Evolutionary conservation across 1,140 invertebrate species (phyloP).

Genomic region (Hesperophylax magnus): DNA sequence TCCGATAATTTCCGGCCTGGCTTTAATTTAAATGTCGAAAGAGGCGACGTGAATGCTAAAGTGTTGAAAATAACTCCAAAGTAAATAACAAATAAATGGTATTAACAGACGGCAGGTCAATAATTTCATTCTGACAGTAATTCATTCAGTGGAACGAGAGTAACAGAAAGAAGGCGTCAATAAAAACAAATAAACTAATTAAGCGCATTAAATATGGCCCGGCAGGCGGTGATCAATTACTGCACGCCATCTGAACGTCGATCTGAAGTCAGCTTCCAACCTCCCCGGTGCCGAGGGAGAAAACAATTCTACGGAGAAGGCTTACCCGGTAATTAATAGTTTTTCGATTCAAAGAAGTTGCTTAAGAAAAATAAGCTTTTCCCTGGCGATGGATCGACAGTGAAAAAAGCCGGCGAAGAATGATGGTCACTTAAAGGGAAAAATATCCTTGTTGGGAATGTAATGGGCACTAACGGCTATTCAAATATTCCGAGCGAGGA

Average conservation of each 20-base stretch:
- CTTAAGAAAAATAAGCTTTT: background rate
- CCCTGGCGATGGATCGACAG: background rate
- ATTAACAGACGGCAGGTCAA: no score
- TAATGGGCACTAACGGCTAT: background rate
- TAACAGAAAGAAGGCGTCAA: conserved; percentile 3
- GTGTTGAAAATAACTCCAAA: no score
- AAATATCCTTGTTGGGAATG: background rate
- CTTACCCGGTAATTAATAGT: conserved; percentile 15
- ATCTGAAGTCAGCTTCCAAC: background rate
- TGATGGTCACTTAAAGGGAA: background rate
- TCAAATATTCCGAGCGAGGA: background rate
- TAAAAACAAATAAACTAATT: conserved; percentile 6
- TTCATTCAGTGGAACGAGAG: no score
- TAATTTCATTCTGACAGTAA: no score
- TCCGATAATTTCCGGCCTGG: no score
- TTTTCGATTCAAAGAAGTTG: conserved; percentile 2
- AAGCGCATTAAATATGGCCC: background rate
- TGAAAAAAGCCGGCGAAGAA: background rate
- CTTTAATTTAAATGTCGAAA: no score
- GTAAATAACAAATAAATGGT: no score
- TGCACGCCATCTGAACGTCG: background rate
- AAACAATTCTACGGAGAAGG: background rate
- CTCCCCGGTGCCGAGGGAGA: no score
- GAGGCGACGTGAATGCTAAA: no score
- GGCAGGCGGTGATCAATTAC: background rate